Base-by-base conservation (phyloP, 1,140 invertebrate species). In the Amphibalanus amphitrite region DNA sequence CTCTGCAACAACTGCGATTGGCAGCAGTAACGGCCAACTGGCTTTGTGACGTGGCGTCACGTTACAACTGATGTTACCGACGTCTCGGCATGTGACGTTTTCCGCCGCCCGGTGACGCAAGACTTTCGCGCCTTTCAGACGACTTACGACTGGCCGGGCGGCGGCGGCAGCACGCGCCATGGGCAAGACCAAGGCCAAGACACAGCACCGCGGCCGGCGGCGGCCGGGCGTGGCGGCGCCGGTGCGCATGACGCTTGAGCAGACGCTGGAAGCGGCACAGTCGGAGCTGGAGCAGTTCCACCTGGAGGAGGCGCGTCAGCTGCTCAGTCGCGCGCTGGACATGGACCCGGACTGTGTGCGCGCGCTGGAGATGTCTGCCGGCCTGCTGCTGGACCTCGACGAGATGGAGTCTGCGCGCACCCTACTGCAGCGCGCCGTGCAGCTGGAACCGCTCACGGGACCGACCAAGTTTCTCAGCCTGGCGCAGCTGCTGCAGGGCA, bases 381-480 rank as follows among this genome's bases (percentile, higher is more conserved):
- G 73, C 29, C 73, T 81, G 26, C 73, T 80, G 30, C 71, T 82
- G 70, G 79, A 82, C 72, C 71, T 79, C 28, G 80, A 79, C 28
- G 77, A 82, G 73, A 38, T 76, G 29, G 80, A 82, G 33, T 74
- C 75, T 38, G 81, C 80, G 10, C 78, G 79, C n/a, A 74, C 81
- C 76, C 80, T 79, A 74, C 78, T 81, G 72, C 76, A 78, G 23
- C 75, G 78, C 73, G 78, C 79, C 29, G 78, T 81, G 25, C 78
- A 79, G 38, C 64, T 81, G 0, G 74, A 74, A 70, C 81, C 81
- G 15, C 77, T 81, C n/a, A 70, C 73, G 67, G 81, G 81, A n/a
- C 72, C 79, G 73, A 69, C 74, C 33, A 82, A 82, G 71, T 82
- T 81, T 72, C 80, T 82, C 78, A 79, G 78, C 71, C 73, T 82